Evolutionary conservation across 2,113 vertebrate genomes (phyloP), one percentile per base, ranked within the genome.

Genomic region (Sapayoa aenigma): DNA sequence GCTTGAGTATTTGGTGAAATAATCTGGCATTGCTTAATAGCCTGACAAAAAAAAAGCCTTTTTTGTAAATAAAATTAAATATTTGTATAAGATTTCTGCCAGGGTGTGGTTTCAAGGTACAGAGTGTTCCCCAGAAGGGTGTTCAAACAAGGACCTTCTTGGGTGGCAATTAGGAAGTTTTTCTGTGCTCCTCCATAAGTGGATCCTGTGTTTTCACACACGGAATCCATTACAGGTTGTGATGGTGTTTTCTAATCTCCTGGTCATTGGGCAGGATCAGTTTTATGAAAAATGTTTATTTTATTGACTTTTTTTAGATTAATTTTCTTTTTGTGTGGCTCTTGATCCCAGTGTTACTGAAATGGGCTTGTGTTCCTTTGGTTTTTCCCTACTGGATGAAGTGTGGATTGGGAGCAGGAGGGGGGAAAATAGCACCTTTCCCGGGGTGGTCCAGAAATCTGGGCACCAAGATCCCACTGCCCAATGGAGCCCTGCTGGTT

Each of bases 31-130:
- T 91, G 81, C 87, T 91, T 78, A 87, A 91, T 17, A 67, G 75
- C 25, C 49, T 23, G 33, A 20, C 46, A 53, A 55, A 49, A 19
- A n/a, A 14, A 58, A 30, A 7, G 21, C 28, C 41, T 22, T 63
- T 81, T 62, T 69, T 76, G 65, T 90, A 93, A 67, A 13, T 8
- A 55, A 8, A 21, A 66, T 73, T 73, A 44, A 93, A 84, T 88
- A 86, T 90, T 71, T 85, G 91, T 24, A 1, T 14, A 50, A 63
- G 25, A 1, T 27, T 79, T 53, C 50, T 91, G 82, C 67, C 63
- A 66, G 73, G 93, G 88, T 85, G 49, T 37, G 63, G 84, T 37
- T 90, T 91, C 53, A 74, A 85, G 95, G 93, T 90, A 82, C 84
- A 27, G 77, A 6, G 20, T 3, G 84, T 88, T 90, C 65, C 58